Evolutionary conservation across 2,113 vertebrate genomes (phyloP).

Genomic region (Phainopepla nitens): DNA sequence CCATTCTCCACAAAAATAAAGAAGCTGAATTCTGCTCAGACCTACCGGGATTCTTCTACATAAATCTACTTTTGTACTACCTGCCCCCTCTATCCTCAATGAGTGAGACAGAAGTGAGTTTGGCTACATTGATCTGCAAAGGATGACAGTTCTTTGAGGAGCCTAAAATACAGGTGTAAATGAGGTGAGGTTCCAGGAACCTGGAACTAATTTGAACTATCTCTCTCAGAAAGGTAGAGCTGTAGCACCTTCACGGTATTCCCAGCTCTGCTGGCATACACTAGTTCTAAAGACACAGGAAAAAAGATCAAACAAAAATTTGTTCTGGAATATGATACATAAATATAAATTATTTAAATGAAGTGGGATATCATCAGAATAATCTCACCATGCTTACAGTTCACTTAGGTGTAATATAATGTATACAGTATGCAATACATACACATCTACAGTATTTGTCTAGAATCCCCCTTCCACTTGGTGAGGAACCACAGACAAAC

Average conservation of each 20-base stretch:
- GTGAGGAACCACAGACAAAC: background rate
- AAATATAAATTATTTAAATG: background rate
- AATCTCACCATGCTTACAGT: background rate
- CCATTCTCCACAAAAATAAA: background rate
- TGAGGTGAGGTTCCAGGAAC: background rate
- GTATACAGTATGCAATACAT: background rate
- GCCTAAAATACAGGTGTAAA: background rate
- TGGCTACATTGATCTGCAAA: background rate
- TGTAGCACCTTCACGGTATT: background rate
- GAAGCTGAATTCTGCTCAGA: background rate
- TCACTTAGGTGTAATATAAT: background rate
- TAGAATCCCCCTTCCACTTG: background rate
- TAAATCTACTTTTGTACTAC: background rate
- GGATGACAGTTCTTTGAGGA: background rate
- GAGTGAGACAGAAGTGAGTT: background rate
- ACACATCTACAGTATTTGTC: background rate
- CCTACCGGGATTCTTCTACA: background rate
- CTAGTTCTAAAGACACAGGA: background rate
- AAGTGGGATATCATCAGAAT: background rate
- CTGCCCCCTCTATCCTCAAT: background rate
- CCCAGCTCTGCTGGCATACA: background rate
- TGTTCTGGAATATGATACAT: background rate
- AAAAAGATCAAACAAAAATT: background rate
- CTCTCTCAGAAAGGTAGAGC: background rate
- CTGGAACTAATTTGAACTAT: background rate